Evolutionary conservation across 2,888 invertebrate genomes (phyloP).

Genomic region (Ypsolopha sequella): DNA sequence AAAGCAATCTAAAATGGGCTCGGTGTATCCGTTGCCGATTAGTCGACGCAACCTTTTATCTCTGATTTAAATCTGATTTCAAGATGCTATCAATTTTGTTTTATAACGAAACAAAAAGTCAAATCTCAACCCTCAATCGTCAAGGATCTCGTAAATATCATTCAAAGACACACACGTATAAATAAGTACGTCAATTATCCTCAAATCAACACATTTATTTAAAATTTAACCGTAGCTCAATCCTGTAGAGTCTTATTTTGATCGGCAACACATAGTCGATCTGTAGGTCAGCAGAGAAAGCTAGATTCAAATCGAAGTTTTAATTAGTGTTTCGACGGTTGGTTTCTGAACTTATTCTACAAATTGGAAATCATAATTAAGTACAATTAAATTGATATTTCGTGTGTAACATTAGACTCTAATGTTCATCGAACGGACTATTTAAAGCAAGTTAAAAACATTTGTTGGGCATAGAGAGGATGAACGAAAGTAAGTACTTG

Average conservation of each 20-base stretch:
- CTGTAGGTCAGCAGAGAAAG: background rate
- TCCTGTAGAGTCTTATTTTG: background rate
- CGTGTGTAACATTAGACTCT: too few relatives aligned
- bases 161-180: background rate
- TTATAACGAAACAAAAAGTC: background rate
- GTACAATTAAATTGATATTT: too few relatives aligned
- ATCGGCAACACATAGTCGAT: background rate
- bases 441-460: too few relatives aligned
- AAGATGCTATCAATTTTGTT: background rate
- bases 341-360: background rate
- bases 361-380: too few relatives aligned
- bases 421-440: too few relatives aligned
- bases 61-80: background rate
- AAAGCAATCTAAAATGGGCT: too few relatives aligned
- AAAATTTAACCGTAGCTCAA: background rate
- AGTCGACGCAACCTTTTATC: too few relatives aligned
- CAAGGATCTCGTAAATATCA: background rate
- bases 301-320: background rate
- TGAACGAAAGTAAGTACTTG: too few relatives aligned
- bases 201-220: background rate
- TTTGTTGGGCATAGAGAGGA: too few relatives aligned
- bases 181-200: slow-evolving; percentile 1
- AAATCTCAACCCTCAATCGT: background rate
- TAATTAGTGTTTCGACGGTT: background rate
- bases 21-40: too few relatives aligned